Percentiles rank a stretch among this genome's conserved stretches.
Evolutionary conservation across 2,888 invertebrate species (phyloP).

Genomic region (Xestia ashworthii): DNA sequence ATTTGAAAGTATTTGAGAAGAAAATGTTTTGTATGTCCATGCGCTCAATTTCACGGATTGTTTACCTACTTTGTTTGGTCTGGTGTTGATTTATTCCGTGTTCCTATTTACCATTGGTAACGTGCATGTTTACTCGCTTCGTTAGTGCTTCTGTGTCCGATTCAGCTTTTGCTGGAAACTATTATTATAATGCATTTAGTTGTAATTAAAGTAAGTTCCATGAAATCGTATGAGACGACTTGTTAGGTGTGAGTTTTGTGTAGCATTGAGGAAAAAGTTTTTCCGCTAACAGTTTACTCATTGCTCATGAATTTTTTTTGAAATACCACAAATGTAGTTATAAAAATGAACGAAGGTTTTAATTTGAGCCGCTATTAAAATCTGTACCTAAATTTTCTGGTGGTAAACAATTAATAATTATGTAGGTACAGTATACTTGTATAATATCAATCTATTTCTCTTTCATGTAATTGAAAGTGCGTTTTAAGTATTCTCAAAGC

Average conservation of each 20-base stretch:
- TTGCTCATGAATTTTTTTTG: constrained; percentile 27
- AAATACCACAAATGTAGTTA: constrained; percentile 7
- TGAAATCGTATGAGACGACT: constrained; percentile 20
- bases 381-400: not conserved
- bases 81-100: constrained; percentile 11
- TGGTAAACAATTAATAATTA: not conserved
- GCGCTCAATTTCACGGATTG: constrained; percentile 46
- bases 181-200: not conserved
- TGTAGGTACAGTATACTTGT: not conserved
- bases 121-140: constrained; percentile 18
- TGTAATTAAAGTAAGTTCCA: constrained; percentile 17
- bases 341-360: constrained; percentile 4
- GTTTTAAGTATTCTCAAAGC: not conserved
- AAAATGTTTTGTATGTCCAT: constrained; percentile 38
- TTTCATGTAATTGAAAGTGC: not conserved
- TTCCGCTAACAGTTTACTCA: constrained; percentile 35
- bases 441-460: not conserved
- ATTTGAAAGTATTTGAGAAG: constrained; percentile 66
- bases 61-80: constrained; percentile 38
- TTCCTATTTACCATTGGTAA: constrained; percentile 10
- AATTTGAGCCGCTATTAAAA: not conserved
- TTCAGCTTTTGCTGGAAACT: constrained; percentile 15
- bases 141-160: constrained; percentile 37
- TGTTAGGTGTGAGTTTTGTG: constrained; percentile 13
- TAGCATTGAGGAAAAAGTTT: constrained; percentile 54